These are phyloP conservation scores for Eclectus roratus DNA, from an alignment of 2,113 vertebrate genomes.

Conservation along the genomic window DNA sequence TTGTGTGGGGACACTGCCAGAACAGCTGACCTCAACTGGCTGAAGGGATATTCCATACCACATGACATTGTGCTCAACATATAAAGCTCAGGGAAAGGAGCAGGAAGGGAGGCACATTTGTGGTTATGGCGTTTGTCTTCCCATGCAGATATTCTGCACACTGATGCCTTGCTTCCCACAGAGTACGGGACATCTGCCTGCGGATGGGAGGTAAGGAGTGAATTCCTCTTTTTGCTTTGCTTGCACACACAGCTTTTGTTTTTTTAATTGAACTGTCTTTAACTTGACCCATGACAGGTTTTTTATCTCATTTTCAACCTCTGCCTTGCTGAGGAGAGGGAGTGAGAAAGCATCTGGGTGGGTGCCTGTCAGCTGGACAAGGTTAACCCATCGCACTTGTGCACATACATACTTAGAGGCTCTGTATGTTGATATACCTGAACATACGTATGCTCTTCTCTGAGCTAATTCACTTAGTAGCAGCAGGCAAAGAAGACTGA, in stretches of 20 bases:
- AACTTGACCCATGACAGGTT: neutral
- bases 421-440: neutral
- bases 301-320: neutral
- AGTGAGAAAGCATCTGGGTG: neutral
- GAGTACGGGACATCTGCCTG: neutral
- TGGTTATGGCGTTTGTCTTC: neutral
- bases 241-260: neutral
- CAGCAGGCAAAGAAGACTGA: neutral
- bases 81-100: neutral
- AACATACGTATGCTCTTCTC: neutral
- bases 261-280: neutral
- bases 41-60: neutral
- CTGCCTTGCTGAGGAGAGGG: neutral
- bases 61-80: accelerated
- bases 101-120: neutral
- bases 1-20: neutral
- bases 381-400: neutral
- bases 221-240: neutral
- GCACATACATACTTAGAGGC: neutral
- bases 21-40: neutral
- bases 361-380: neutral
- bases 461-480: neutral
- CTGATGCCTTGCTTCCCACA: neutral
- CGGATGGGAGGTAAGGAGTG: neutral
- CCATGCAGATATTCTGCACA: accelerated